Evolutionary conservation across 1,140 invertebrate species (phyloP).

Genomic region (Drosophila pectinifera): DNA sequence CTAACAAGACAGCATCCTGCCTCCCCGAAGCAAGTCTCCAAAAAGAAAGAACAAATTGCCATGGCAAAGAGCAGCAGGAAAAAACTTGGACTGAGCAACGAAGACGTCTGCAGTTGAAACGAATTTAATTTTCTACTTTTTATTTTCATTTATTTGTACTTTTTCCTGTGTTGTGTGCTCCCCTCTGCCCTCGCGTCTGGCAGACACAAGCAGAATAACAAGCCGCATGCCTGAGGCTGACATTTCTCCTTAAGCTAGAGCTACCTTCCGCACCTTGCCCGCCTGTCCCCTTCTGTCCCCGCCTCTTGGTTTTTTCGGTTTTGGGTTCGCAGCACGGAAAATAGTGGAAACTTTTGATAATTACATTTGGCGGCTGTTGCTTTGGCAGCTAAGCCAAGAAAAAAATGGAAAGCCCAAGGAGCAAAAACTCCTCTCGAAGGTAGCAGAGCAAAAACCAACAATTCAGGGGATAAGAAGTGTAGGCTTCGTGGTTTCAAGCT

Average conservation of each 20-base stretch:
- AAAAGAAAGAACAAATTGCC: slow-evolving; percentile 40
- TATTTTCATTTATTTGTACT: slow-evolving; percentile 37
- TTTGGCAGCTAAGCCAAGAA: slow-evolving; percentile 57
- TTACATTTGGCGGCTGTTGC: slow-evolving; percentile 75
- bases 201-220: slow-evolving; percentile 62
- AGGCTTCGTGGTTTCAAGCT: slow-evolving; percentile 9
- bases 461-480: slow-evolving; percentile 14
- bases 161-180: neutral
- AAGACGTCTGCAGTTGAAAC: slow-evolving; percentile 74
- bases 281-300: slow-evolving; percentile 4
- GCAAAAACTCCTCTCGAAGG: neutral
- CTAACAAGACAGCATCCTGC: slow-evolving; percentile 36
- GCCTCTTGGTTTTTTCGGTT: slow-evolving; percentile 2
- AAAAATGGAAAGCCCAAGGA: slow-evolving; percentile 4
- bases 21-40: slow-evolving; percentile 39
- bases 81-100: slow-evolving; percentile 49
- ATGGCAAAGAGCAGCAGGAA: slow-evolving; percentile 31
- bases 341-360: slow-evolving; percentile 80
- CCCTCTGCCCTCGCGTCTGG: slow-evolving; percentile 36
- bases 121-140: slow-evolving; percentile 81
- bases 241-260: slow-evolving; percentile 50
- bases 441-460: slow-evolving; percentile 4
- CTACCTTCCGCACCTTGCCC: slow-evolving; percentile 13
- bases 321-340: slow-evolving; percentile 42
- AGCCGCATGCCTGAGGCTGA: slow-evolving; percentile 59